Percentiles rank a stretch among this genome's conserved stretches.
These are phyloP conservation scores for Stenotaenia linearis DNA, from an alignment of 2,888 invertebrate genomes.

Conservation along the genomic window DNA sequence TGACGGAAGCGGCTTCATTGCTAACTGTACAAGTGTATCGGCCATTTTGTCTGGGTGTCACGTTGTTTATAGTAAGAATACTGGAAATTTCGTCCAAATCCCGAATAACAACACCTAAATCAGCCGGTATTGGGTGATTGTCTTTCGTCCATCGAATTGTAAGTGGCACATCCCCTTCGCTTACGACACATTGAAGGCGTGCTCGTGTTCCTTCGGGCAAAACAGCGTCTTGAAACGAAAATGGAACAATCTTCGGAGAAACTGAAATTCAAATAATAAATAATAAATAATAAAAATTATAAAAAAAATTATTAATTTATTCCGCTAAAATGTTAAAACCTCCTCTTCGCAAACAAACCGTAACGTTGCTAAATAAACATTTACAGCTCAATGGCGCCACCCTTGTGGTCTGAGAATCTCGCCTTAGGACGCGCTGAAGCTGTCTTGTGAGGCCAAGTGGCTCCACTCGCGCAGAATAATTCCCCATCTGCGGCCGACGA, in stretches of 20 bases:
- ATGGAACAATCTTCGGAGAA: constrained; percentile 35
- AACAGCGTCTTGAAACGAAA: constrained; percentile 34
- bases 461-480: constrained; percentile 24
- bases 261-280: constrained; percentile 29
- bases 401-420: constrained; percentile 17
- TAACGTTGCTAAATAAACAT: constrained; percentile 13
- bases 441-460: constrained; percentile 12
- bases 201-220: constrained; percentile 34
- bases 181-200: constrained; percentile 35
- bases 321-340: not conserved
- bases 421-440: constrained; percentile 20
- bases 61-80: constrained; percentile 34
- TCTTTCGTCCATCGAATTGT: constrained; percentile 35
- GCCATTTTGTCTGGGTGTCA: constrained; percentile 34
- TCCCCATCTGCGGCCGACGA: constrained; percentile 26
- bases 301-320: not conserved
- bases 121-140: constrained; percentile 29
- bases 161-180: constrained; percentile 36
- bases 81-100: constrained; percentile 36
- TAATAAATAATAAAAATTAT: not conserved
- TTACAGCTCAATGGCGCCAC: not conserved
- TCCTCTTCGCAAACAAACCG: not conserved
- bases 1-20: constrained; percentile 33
- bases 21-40: constrained; percentile 35
- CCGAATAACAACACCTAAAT: constrained; percentile 33